A percentile compares a stretch with the other conserved stretches of the same genome.
These are phyloP conservation scores for Protosalanx chinensis DNA, from an alignment of 2,797 vertebrate species.

Conservation along the genomic window DNA sequence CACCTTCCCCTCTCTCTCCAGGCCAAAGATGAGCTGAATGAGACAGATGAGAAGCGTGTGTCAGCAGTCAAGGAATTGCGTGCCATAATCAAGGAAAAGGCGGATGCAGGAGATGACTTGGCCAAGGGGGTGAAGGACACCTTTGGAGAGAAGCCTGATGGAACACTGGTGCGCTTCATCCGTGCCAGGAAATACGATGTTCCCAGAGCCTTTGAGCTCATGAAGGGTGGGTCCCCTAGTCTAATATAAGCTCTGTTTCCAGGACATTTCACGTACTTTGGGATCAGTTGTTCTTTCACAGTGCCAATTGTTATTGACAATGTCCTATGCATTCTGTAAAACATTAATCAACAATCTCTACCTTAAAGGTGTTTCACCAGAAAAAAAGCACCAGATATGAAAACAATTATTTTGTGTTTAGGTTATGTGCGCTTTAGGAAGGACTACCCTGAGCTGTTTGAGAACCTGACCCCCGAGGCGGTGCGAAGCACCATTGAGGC, in stretches of 20 bases:
- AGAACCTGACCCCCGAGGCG: constrained; percentile 87
- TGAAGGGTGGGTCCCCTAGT: constrained; percentile 79
- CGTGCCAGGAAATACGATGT: constrained; percentile 91
- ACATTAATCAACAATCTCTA: no score
- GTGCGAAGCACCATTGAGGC: constrained; percentile 96
- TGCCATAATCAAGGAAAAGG: constrained; percentile 80
- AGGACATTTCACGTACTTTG: no score
- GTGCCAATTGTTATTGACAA: no score
- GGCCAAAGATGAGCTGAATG: constrained; percentile 96
- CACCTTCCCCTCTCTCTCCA: constrained; percentile 47
- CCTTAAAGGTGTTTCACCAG: no score
- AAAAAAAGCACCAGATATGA: no score
- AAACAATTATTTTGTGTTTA: constrained; percentile 42
- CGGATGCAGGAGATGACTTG: constrained; percentile 76
- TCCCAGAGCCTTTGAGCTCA: constrained; percentile 84
- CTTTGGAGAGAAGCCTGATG: constrained; percentile 75
- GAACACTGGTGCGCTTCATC: constrained; percentile 87
- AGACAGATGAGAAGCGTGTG: constrained; percentile 84
- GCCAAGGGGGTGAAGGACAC: constrained; percentile 81
- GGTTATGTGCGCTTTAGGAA: constrained; percentile 93
- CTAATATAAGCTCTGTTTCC: no score
- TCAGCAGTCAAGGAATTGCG: constrained; percentile 79
- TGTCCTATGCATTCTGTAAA: no score
- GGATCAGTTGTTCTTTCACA: no score
- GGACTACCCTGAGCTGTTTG: constrained; percentile 95